phyloP scores from a whole-genome alignment of 2,888 invertebrate genomes.

The Drosophila niveifrons region DNA sequence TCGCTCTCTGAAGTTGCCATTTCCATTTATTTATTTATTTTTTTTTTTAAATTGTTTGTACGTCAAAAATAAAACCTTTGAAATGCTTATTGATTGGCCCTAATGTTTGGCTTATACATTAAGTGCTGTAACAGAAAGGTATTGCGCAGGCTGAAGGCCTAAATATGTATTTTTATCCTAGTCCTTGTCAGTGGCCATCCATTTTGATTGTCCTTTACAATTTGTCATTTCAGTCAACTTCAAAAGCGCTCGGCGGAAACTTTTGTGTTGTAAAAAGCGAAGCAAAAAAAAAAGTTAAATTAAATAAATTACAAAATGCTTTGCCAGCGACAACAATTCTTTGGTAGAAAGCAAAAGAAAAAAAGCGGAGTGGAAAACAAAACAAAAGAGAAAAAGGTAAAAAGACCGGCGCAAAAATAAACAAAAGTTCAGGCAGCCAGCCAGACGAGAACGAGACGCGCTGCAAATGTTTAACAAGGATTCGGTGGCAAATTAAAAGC shows the following conservation, averaged over 20 bases:
- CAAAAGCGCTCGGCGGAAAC: slow-evolving; percentile 57
- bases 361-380: slow-evolving; percentile 8
- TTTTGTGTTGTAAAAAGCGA: slow-evolving; percentile 58
- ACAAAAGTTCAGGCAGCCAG: slow-evolving; percentile 67
- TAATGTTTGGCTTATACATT: slow-evolving; percentile 19
- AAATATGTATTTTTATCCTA: slow-evolving; percentile 13
- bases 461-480: slow-evolving; percentile 67
- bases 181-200: slow-evolving; percentile 15
- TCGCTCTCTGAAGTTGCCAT: background rate
- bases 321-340: slow-evolving; percentile 66
- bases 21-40: background rate
- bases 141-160: background rate
- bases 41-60: background rate
- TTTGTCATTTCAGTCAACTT: slow-evolving; percentile 63
- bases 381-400: slow-evolving; percentile 49
- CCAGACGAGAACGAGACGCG: slow-evolving; percentile 56
- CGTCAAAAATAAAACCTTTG: background rate
- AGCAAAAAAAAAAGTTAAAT: slow-evolving; percentile 72
- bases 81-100: slow-evolving; percentile 12
- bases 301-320: slow-evolving; percentile 81
- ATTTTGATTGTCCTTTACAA: slow-evolving; percentile 55
- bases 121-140: slow-evolving; percentile 2
- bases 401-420: slow-evolving; percentile 45
- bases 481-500: slow-evolving; percentile 78
- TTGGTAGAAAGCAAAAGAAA: slow-evolving; percentile 37